These are phyloP conservation scores for Pteria penguin DNA, from an alignment of 2,888 invertebrate species.

Conservation along the genomic window DNA sequence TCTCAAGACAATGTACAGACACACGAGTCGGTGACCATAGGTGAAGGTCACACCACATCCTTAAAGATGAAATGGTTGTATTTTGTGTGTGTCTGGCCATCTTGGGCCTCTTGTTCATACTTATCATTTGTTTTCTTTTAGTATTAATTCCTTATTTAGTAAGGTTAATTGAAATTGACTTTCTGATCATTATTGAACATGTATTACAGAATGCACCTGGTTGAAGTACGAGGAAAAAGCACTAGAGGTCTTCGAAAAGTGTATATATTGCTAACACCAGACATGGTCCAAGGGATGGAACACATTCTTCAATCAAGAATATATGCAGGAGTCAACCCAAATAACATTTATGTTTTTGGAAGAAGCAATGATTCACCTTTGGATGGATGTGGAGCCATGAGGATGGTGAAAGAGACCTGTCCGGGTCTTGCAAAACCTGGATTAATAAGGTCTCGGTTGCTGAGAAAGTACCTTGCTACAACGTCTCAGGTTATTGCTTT, in stretches of 20 bases:
- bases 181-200: not conserved
- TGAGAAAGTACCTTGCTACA: conserved; percentile 46
- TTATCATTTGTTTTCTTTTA: too few relatives aligned
- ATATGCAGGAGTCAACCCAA: conserved; percentile 13
- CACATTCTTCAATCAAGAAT: not conserved
- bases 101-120: too few relatives aligned
- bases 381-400: conserved; percentile 41
- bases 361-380: conserved; percentile 7
- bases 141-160: too few relatives aligned
- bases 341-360: conserved; percentile 15
- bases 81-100: too few relatives aligned
- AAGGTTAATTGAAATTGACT: not conserved
- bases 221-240: conserved; percentile 41
- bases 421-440: conserved; percentile 27
- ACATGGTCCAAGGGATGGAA: conserved; percentile 25
- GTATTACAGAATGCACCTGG: conserved; percentile 29
- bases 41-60: too few relatives aligned
- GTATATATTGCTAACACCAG: conserved; percentile 20
- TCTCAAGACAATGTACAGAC: too few relatives aligned
- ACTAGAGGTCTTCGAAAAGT: conserved; percentile 32
- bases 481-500: conserved; percentile 37
- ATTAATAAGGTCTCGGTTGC: conserved; percentile 32
- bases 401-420: conserved; percentile 24
- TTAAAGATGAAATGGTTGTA: too few relatives aligned
- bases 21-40: too few relatives aligned